Base-by-base conservation (phyloP, 2,797 vertebrate species). In the Urosaurus nigricauda region DNA sequence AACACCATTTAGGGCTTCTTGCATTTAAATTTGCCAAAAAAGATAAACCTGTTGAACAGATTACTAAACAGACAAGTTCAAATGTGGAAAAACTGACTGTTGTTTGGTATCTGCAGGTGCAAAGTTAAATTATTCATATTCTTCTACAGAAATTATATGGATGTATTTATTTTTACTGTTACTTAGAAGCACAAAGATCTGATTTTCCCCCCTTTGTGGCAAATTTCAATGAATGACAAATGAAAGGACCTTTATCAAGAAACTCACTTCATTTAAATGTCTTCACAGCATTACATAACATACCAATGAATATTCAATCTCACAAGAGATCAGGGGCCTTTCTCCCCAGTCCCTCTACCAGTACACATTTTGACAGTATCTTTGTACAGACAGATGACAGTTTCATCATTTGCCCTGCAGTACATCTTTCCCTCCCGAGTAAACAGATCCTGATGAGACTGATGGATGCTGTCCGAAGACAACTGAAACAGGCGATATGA, bases 81-180 rank as follows among this genome's bases (percentile, higher is more conserved):
- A 51, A 53, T 60, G 32, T 47, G 47, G 56, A 11, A 32, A 19
- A 79, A 79, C 32, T 43, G 37, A 47, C 7, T 79, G 40, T 70
- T 75, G 19, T 40, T n/a, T 29, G 6, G 53, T 65, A 77, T 75
- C 5, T 53, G 14, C 58, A 75, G 32, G 24, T 82, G 65, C 87
- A 94, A 90, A 37, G 58, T n/a, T 91, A 86, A 58, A 89, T 89
- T 90, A 94, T 93, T 91, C 92, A 92, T 90, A 71, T 40, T 88
- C 88, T 87, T 91, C 92, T 88, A 83, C 70, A 7, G 2, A 74
- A 83, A 88, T 74, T 90, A 65, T 81, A 47, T 60, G 73, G 68
- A 26, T 17, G 4, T 47, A n/a, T 84, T 85, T 90, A 89, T 37
- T 89, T 56, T 43, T 53, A 1, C n/a, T 56, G 56, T 47, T 53